Percentiles rank a stretch among this genome's conserved stretches.
These are phyloP conservation scores for Varecia variegata DNA, from an alignment of 2,797 vertebrate genomes.

Conservation along the genomic window DNA sequence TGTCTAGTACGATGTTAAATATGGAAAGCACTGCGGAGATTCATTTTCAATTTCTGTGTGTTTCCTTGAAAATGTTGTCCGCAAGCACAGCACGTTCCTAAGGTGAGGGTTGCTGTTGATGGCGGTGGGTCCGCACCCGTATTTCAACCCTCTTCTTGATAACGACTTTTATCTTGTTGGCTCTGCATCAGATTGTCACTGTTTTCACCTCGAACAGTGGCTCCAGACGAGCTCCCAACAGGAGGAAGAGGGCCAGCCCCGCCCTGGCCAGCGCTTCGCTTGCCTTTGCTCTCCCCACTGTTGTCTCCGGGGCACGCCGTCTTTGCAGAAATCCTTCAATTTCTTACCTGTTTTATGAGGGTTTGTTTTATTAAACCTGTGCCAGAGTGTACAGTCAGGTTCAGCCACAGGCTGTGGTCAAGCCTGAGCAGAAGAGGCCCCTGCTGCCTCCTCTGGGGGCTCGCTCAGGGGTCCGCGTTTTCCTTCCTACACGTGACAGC, in stretches of 20 bases:
- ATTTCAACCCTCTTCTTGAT: neutral
- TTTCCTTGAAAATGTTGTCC: constrained; percentile 25
- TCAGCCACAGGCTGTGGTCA: neutral
- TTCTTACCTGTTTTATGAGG: neutral
- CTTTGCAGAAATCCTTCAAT: neutral
- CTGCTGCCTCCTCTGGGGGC: neutral
- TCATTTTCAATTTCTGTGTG: neutral
- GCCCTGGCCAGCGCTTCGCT: neutral
- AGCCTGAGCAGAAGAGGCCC: neutral
- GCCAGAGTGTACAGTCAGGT: neutral
- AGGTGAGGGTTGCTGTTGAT: neutral
- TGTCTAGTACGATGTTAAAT: neutral
- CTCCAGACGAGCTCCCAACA: neutral
- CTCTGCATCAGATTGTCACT: neutral
- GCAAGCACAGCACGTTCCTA: neutral
- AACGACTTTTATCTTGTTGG: neutral
- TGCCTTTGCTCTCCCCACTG: neutral
- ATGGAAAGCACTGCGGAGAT: neutral
- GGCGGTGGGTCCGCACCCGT: neutral
- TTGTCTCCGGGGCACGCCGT: too few relatives aligned
- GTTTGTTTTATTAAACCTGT: neutral
- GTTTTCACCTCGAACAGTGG: neutral
- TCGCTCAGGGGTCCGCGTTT: accelerated
- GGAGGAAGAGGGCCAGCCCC: neutral
- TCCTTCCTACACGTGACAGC: neutral